phyloP scores from a whole-genome alignment of 2,888 invertebrate genomes.

The Clanis bilineata region DNA sequence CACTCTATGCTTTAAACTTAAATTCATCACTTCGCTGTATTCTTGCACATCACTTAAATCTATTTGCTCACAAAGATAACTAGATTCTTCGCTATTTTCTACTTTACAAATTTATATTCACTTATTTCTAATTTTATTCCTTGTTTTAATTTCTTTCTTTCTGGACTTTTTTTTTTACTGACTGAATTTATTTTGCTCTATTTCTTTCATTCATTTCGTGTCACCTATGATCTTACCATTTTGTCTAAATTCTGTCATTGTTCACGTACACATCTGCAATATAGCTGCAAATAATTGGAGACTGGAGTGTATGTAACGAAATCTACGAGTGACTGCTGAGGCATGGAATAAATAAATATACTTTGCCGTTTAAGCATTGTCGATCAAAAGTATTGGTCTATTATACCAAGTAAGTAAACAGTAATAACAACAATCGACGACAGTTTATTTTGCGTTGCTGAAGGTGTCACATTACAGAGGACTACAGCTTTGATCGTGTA shows the following conservation, averaged over 20 bases:
- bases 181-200: background rate
- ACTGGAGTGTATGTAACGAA: background rate
- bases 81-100: background rate
- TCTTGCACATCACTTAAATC: background rate
- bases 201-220: background rate
- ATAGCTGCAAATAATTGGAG: background rate
- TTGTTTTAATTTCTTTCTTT: background rate
- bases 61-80: background rate
- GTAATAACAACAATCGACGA: background rate
- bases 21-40: background rate
- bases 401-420: background rate
- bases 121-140: background rate
- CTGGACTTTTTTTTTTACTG: background rate
- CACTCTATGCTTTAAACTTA: background rate
- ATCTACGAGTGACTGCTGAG: background rate
- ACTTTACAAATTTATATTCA: background rate
- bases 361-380: too few species aligned
- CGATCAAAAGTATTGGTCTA: background rate
- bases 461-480: background rate
- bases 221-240: background rate
- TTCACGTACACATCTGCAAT: background rate
- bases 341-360: too few species aligned
- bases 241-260: background rate
- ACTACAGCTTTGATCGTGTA: too few species aligned
- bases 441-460: background rate